Evolutionary conservation across 2,113 vertebrate genomes (phyloP).

Genomic region (Otus sunia): DNA sequence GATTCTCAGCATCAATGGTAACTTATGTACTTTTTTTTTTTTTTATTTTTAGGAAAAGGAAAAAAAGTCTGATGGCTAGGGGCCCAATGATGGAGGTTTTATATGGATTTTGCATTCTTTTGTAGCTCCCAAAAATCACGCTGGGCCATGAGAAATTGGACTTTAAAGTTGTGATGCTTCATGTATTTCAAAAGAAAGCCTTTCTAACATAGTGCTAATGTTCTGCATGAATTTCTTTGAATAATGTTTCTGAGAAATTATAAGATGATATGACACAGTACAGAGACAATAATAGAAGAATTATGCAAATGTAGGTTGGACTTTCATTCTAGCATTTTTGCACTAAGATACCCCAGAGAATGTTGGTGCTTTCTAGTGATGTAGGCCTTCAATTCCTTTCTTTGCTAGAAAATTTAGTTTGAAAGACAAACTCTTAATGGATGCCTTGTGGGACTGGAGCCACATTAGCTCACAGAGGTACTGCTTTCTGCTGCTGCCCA

Average conservation of each 20-base stretch:
- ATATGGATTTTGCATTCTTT: background rate
- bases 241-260: background rate
- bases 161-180: background rate
- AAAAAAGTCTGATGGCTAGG: background rate
- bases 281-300: background rate
- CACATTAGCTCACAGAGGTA: background rate
- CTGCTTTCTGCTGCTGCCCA: background rate
- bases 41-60: too few relatives aligned
- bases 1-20: background rate
- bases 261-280: background rate
- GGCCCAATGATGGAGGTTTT: background rate
- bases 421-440: background rate
- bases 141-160: background rate
- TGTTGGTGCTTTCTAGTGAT: background rate
- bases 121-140: background rate
- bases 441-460: background rate
- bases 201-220: background rate
- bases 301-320: background rate
- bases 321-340: background rate
- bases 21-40: too few relatives aligned
- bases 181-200: background rate
- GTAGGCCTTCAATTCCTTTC: background rate
- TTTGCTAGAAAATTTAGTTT: background rate
- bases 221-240: background rate
- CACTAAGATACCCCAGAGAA: background rate